Conservation (phyloP, 2,113 vertebrate genomes). For the Proterorhinus semilunaris region DNA sequence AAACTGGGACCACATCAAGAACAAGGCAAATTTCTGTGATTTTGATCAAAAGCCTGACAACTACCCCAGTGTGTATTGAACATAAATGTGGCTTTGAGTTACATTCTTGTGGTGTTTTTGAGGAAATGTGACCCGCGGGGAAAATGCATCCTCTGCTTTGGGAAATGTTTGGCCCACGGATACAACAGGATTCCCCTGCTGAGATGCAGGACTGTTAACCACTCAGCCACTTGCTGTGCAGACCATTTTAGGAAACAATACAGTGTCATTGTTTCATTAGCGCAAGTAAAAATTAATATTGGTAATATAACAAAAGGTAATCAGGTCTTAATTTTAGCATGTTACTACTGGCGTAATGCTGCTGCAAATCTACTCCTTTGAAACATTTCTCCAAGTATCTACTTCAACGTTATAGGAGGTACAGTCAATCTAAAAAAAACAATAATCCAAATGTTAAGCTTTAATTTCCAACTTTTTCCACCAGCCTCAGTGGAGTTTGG, state of each 20-base stretch:
- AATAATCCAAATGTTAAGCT: neutral
- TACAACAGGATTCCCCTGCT: too few species aligned
- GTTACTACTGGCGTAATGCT: neutral
- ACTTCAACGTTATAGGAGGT: neutral
- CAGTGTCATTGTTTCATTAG: too few species aligned
- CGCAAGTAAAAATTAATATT: neutral
- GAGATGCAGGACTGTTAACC: too few species aligned
- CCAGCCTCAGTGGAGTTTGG: constrained; percentile 8
- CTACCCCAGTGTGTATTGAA: neutral
- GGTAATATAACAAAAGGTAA: neutral
- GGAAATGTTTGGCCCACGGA: too few species aligned
- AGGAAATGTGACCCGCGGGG: neutral
- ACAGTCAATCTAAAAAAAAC: neutral
- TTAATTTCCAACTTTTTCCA: constrained; percentile 1
- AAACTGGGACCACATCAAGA: neutral
- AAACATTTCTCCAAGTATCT: neutral
- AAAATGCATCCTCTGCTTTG: neutral
- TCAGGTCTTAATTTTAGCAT: neutral
- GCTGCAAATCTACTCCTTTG: neutral
- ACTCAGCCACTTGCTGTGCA: too few species aligned
- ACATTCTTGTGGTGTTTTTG: neutral
- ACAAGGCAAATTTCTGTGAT: neutral
- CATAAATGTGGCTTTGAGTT: too few species aligned
- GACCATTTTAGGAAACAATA: neutral
- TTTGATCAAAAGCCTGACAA: neutral